Evolutionary conservation across 2,797 vertebrate species (phyloP).

Genomic region (Melanogrammus aeglefinus): DNA sequence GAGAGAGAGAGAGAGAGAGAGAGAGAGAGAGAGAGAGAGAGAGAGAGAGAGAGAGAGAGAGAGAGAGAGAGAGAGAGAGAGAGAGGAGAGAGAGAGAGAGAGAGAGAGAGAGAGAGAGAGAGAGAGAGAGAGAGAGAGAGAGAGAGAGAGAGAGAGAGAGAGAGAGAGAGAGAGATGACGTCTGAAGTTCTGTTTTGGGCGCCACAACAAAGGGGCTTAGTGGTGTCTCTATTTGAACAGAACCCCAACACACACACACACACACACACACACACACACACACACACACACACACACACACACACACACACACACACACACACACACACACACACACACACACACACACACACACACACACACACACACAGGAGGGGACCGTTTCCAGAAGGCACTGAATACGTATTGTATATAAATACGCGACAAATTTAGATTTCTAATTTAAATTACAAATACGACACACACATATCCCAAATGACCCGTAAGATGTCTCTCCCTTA

Average conservation of each 20-base stretch:
- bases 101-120: slow-evolving; percentile 9
- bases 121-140: slow-evolving; percentile 11
- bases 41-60: slow-evolving; percentile 13
- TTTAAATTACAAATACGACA: too few relatives aligned
- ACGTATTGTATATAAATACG: too few relatives aligned
- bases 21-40: slow-evolving; percentile 16
- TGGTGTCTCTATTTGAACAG: slow-evolving; percentile 2
- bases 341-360: slow-evolving; percentile 17
- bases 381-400: too few relatives aligned
- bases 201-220: slow-evolving; percentile 15
- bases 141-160: slow-evolving; percentile 22
- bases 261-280: slow-evolving; percentile 18
- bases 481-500: too few relatives aligned
- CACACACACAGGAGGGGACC: too few relatives aligned
- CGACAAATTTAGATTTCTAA: too few relatives aligned
- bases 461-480: too few relatives aligned
- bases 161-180: slow-evolving; percentile 23
- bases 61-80: slow-evolving; percentile 22
- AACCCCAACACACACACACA: slow-evolving; percentile 17
- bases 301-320: slow-evolving; percentile 18
- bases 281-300: neutral
- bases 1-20: neutral
- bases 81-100: neutral
- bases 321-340: slow-evolving; percentile 17
- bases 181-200: neutral